Conservation (phyloP, 2,888 invertebrate genomes). For the Dryadula phaetusa region DNA sequence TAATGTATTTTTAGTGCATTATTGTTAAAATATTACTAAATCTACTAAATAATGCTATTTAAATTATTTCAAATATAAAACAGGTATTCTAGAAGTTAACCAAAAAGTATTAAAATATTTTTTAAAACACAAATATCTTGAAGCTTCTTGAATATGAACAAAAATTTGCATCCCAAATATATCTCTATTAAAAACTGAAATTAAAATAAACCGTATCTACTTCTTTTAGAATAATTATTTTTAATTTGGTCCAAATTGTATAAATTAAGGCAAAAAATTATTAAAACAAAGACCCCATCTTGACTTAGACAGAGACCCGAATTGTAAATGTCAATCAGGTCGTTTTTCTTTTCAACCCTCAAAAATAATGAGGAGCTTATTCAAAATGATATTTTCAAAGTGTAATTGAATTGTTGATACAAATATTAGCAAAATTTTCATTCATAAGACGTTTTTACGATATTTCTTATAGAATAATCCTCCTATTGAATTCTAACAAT, state of each 20-base stretch:
- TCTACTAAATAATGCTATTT: no score
- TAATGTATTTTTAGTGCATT: no score
- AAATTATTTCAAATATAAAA: no score
- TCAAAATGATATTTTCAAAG: slow-evolving; percentile 10
- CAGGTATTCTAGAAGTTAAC: no score
- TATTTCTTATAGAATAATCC: no score
- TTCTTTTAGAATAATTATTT: slow-evolving; percentile 21
- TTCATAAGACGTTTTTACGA: neutral
- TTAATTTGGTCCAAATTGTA: slow-evolving; percentile 28
- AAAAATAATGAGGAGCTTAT: slow-evolving; percentile 21
- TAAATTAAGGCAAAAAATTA: slow-evolving; percentile 30
- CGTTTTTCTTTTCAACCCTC: slow-evolving; percentile 22
- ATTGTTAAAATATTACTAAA: no score
- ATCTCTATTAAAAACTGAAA: slow-evolving; percentile 1
- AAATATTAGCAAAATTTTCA: slow-evolving; percentile 16
- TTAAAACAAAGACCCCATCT: slow-evolving; percentile 12
- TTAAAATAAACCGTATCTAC: slow-evolving; percentile 5
- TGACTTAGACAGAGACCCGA: slow-evolving; percentile 9
- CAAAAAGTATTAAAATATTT: no score
- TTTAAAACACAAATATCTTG: no score
- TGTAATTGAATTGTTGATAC: slow-evolving; percentile 7
- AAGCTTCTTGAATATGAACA: no score
- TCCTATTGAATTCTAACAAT: no score
- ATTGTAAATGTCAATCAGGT: slow-evolving; percentile 26
- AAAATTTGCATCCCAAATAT: slow-evolving; percentile 13